A percentile compares a stretch with the other conserved stretches of the same genome.
These are phyloP conservation scores for Hiodon tergisus DNA, from an alignment of 2,113 vertebrate species.

Conservation along the genomic window DNA sequence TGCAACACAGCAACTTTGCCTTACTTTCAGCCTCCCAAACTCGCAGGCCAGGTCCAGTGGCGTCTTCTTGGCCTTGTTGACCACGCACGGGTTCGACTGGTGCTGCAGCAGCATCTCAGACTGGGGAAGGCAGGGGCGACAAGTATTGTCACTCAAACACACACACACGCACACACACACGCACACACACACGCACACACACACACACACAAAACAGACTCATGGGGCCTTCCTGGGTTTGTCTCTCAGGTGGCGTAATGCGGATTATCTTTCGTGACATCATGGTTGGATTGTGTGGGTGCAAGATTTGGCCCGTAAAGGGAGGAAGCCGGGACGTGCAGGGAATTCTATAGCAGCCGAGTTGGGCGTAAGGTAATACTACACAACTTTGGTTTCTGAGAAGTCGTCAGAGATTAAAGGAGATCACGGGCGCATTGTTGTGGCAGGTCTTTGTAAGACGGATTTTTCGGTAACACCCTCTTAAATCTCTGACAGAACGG, in stretches of 20 bases:
- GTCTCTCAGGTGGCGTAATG: too few relatives aligned
- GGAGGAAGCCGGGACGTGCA: too few relatives aligned
- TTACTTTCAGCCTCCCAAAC: slow-evolving; percentile 86
- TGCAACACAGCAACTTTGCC: slow-evolving; percentile 21
- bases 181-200: too few relatives aligned
- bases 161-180: background rate
- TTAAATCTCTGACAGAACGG: background rate
- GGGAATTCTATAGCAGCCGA: background rate
- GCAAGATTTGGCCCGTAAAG: too few relatives aligned
- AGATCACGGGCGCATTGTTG: background rate
- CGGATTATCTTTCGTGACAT: too few relatives aligned
- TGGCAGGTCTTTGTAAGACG: background rate
- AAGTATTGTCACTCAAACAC: background rate
- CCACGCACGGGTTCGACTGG: slow-evolving; percentile 90
- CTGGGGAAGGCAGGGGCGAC: slow-evolving; percentile 44
- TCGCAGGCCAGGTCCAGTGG: slow-evolving; percentile 91
- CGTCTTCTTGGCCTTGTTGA: slow-evolving; percentile 87
- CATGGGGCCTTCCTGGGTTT: too few relatives aligned
- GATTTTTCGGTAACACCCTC: too few relatives aligned
- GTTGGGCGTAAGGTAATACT: background rate
- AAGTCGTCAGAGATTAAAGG: background rate
- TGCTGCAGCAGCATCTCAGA: slow-evolving; percentile 94
- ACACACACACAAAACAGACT: too few relatives aligned
- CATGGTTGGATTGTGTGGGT: too few relatives aligned
- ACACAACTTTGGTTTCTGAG: background rate